phyloP scores from a whole-genome alignment of 2,888 invertebrate species.

The Scrobipalpa atriplicella region DNA sequence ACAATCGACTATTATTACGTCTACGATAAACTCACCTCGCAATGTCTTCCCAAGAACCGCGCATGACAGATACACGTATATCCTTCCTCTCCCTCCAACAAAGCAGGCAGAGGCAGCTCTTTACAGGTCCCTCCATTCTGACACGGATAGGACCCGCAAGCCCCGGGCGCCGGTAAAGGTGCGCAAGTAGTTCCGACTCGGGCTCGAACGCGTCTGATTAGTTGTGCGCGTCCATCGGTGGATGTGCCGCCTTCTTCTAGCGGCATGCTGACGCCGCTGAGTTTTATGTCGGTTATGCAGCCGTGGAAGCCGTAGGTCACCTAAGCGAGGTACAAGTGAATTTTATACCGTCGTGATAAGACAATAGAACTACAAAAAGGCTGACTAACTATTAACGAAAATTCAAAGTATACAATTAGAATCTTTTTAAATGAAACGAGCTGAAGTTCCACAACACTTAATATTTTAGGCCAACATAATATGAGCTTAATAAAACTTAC shows the following conservation, averaged over 20 bases:
- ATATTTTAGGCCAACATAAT: no score
- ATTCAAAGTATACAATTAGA: no score
- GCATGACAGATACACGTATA: slow-evolving; percentile 92
- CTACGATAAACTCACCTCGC: slow-evolving; percentile 81
- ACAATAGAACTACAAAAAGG: no score
- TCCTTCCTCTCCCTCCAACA: slow-evolving; percentile 57
- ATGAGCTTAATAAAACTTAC: slow-evolving; percentile 38
- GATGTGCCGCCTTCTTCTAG: slow-evolving; percentile 76
- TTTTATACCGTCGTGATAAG: no score
- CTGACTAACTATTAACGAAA: no score
- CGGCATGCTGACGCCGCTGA: slow-evolving; percentile 90
- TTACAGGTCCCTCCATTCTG: slow-evolving; percentile 82
- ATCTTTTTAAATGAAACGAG: no score
- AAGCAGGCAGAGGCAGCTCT: slow-evolving; percentile 57
- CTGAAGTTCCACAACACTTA: no score
- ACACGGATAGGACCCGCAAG: slow-evolving; percentile 71
- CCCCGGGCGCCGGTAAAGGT: slow-evolving; percentile 58
- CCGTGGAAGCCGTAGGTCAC: slow-evolving; percentile 94
- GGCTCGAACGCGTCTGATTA: slow-evolving; percentile 64
- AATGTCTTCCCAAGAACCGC: slow-evolving; percentile 89
- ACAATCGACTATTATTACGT: no score
- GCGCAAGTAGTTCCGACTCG: slow-evolving; percentile 54
- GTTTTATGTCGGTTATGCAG: slow-evolving; percentile 93
- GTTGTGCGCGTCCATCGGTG: slow-evolving; percentile 61
- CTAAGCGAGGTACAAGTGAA: slow-evolving; percentile 60